Conservation (phyloP, 2,797 vertebrate genomes). For the Dryobates pubescens region DNA sequence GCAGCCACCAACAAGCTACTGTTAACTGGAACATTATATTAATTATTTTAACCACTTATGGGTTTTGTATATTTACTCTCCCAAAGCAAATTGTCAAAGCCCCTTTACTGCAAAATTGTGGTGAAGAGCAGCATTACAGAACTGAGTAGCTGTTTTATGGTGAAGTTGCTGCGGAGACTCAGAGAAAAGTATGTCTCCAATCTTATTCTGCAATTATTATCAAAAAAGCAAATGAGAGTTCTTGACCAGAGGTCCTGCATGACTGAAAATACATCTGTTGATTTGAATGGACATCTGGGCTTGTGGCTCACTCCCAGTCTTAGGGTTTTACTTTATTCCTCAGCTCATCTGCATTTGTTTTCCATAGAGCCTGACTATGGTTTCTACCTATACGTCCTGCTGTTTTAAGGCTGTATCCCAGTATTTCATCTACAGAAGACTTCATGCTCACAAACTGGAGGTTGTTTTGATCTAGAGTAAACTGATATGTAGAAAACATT, state of each 20-base stretch:
- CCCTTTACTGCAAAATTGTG: background rate
- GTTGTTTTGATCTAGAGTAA: background rate
- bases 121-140: background rate
- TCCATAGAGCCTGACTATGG: rapidly evolving
- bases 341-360: background rate
- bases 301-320: rapidly evolving
- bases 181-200: background rate
- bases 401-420: background rate
- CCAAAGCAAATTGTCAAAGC: background rate
- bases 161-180: background rate
- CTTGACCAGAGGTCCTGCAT: background rate
- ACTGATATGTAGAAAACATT: background rate
- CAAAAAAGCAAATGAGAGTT: background rate
- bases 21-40: background rate
- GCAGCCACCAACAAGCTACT: background rate
- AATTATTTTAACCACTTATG: background rate
- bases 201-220: background rate
- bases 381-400: background rate
- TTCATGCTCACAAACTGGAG: background rate
- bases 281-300: background rate
- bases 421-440: background rate
- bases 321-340: background rate
- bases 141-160: background rate
- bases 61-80: background rate
- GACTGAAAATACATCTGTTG: background rate